A percentile compares a stretch with the other conserved stretches of the same genome.
phyloP scores from a whole-genome alignment of 2,113 vertebrate species.

The Labeo catla region DNA sequence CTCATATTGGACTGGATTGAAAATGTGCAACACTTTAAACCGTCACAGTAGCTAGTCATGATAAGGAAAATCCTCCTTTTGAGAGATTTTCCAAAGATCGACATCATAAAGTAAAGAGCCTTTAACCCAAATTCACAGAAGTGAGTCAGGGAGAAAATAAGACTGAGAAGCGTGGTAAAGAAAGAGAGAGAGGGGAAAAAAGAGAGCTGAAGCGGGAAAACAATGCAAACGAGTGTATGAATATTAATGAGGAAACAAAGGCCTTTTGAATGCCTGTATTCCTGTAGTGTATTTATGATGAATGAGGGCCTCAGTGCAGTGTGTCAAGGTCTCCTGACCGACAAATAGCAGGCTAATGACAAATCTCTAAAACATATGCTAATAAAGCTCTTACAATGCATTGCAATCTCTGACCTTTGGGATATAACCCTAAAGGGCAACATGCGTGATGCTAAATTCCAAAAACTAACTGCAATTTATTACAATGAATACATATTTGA shows the following conservation, averaged over 20 bases:
- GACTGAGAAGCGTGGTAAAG: not conserved
- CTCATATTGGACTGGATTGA: not conserved
- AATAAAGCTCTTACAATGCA: constrained; percentile 64
- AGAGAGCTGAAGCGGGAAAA: constrained; percentile 41
- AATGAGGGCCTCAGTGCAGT: constrained; percentile 64
- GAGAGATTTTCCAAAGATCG: constrained; percentile 8
- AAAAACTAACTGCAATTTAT: constrained; percentile 59
- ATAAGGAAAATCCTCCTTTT: not conserved
- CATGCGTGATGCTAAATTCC: constrained; percentile 51
- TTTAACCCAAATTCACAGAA: constrained; percentile 22
- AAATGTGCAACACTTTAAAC: constrained; percentile 36
- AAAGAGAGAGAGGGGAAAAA: not conserved
- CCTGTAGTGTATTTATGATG: constrained; percentile 68
- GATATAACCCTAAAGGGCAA: constrained; percentile 54
- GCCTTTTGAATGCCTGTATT: constrained; percentile 62
- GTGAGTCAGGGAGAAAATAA: constrained; percentile 25
- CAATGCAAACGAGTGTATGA: constrained; percentile 59
- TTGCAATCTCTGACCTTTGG: constrained; percentile 65
- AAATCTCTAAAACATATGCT: constrained; percentile 71
- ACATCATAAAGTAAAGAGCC: constrained; percentile 33
- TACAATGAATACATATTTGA: constrained; percentile 57
- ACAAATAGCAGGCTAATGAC: constrained; percentile 74
- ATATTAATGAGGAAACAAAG: constrained; percentile 65
- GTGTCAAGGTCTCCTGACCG: constrained; percentile 71
- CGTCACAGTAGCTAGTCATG: not conserved